Evolutionary conservation across 2,113 vertebrate genomes (phyloP).

Genomic region (Syngnathus typhle): DNA sequence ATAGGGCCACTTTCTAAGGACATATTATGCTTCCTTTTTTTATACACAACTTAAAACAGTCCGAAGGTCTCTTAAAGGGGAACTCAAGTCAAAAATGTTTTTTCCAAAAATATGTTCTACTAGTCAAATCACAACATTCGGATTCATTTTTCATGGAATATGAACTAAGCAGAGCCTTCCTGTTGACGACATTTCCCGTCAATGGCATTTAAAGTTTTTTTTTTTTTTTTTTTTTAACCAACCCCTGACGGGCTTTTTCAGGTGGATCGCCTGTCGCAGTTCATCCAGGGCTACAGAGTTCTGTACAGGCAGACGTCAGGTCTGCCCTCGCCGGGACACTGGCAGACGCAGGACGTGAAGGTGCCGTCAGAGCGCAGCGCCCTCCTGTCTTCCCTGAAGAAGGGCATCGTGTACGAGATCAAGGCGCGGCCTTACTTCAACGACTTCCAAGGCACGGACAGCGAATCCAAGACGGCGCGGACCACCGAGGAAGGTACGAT

Average conservation of each 20-base stretch:
- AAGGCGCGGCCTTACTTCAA: slow-evolving; percentile 98
- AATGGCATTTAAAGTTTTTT: too few species aligned
- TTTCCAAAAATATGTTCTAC: too few species aligned
- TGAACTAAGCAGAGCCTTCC: too few species aligned
- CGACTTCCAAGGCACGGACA: slow-evolving; percentile 98
- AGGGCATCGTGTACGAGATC: slow-evolving; percentile 91
- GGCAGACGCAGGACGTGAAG: slow-evolving; percentile 91
- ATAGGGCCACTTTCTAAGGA: background rate
- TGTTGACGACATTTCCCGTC: too few species aligned
- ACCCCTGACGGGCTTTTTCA: slow-evolving; percentile 41
- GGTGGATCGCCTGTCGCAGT: slow-evolving; percentile 96
- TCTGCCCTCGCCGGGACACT: slow-evolving; percentile 74
- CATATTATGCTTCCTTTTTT: background rate
- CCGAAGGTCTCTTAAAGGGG: too few species aligned
- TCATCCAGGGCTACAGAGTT: slow-evolving; percentile 95
- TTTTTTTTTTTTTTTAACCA: too few species aligned
- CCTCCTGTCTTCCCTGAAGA: slow-evolving; percentile 82
- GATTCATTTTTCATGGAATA: too few species aligned
- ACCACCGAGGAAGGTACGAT: slow-evolving; percentile 89
- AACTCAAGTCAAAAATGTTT: too few species aligned
- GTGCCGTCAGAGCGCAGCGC: slow-evolving; percentile 84
- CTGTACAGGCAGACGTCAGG: slow-evolving; percentile 90
- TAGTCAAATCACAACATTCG: too few species aligned
- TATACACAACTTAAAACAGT: too few species aligned
- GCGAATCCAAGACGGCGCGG: slow-evolving; percentile 86